Evolutionary conservation across 1,140 invertebrate species (phyloP).

Genomic region (Physella acuta): DNA sequence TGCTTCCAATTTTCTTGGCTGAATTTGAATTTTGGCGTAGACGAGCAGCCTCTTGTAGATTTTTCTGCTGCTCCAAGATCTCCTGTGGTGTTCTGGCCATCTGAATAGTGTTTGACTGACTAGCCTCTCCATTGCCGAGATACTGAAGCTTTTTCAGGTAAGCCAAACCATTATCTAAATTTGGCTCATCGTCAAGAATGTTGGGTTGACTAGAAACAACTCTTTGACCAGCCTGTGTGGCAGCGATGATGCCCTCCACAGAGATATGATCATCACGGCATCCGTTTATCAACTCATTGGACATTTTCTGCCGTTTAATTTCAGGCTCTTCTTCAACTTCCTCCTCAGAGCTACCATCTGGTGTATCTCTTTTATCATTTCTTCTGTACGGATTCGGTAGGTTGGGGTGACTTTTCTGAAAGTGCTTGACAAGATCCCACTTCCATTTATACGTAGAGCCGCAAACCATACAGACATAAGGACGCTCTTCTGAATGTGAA

Average conservation of each 20-base stretch:
- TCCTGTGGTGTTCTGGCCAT: slow-evolving; percentile 4
- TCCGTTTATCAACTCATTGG: slow-evolving; percentile 9
- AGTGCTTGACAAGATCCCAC: slow-evolving; percentile 60
- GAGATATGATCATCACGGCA: slow-evolving; percentile 28
- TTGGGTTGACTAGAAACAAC: slow-evolving; percentile 29
- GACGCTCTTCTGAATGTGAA: slow-evolving; percentile 55
- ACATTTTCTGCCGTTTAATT: slow-evolving; percentile 1
- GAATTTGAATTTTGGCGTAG: not conserved
- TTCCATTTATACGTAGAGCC: slow-evolving; percentile 60
- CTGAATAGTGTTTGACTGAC: not conserved
- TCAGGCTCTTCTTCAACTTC: slow-evolving; percentile 10
- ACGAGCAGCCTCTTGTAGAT: slow-evolving; percentile 12
- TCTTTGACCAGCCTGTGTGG: slow-evolving; percentile 32
- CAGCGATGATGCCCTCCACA: slow-evolving; percentile 35
- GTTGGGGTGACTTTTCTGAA: slow-evolving; percentile 56
- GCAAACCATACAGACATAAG: slow-evolving; percentile 59
- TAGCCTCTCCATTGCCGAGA: not conserved
- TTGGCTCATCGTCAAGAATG: slow-evolving; percentile 31
- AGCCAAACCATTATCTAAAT: slow-evolving; percentile 1
- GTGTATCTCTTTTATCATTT: slow-evolving; percentile 36
- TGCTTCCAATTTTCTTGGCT: slow-evolving; percentile 1
- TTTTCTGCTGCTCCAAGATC: slow-evolving; percentile 14
- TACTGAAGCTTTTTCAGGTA: not conserved
- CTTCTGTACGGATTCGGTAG: slow-evolving; percentile 59
- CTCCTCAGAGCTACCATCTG: slow-evolving; percentile 23